Evolutionary conservation across 2,113 vertebrate genomes (phyloP).

Genomic region (Puntigrus tetrazona): DNA sequence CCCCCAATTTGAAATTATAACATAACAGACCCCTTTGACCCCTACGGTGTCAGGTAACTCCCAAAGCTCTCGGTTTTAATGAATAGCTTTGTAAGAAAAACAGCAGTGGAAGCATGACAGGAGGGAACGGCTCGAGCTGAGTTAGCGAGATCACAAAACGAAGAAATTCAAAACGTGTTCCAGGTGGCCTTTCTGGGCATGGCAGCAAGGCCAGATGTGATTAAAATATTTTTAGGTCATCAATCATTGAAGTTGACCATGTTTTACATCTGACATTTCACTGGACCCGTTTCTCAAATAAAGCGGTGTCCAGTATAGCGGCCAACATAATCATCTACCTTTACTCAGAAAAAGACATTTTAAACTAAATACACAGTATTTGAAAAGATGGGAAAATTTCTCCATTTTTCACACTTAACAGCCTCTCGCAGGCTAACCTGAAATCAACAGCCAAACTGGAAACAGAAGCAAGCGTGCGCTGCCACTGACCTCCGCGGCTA

Average conservation of each 20-base stretch:
- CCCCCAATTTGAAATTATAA: slow-evolving; percentile 35
- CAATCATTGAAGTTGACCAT: slow-evolving; percentile 55
- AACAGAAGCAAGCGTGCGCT: slow-evolving; percentile 7
- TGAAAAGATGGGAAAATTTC: slow-evolving; percentile 21
- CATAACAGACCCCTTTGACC: slow-evolving; percentile 26
- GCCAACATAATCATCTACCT: slow-evolving; percentile 46
- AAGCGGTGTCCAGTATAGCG: slow-evolving; percentile 31
- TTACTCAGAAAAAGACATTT: slow-evolving; percentile 30
- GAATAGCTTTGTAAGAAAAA: slow-evolving; percentile 42
- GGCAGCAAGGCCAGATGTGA: slow-evolving; percentile 49
- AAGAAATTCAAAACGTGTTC: slow-evolving; percentile 53
- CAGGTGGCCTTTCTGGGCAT: slow-evolving; percentile 55
- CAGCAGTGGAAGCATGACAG: slow-evolving; percentile 24
- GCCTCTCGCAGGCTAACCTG: not conserved
- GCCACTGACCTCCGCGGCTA: not conserved
- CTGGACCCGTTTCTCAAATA: slow-evolving; percentile 52
- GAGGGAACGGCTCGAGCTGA: slow-evolving; percentile 28
- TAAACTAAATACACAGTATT: slow-evolving; percentile 56
- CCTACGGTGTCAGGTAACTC: slow-evolving; percentile 7
- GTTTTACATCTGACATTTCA: slow-evolving; percentile 51
- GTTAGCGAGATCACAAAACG: slow-evolving; percentile 47
- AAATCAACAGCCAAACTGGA: not conserved
- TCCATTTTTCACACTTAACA: slow-evolving; percentile 1
- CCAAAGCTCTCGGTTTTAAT: slow-evolving; percentile 38
- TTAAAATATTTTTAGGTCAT: slow-evolving; percentile 62